phyloP scores from a whole-genome alignment of 2,888 invertebrate species.

The Eupithecia dodoneata region DNA sequence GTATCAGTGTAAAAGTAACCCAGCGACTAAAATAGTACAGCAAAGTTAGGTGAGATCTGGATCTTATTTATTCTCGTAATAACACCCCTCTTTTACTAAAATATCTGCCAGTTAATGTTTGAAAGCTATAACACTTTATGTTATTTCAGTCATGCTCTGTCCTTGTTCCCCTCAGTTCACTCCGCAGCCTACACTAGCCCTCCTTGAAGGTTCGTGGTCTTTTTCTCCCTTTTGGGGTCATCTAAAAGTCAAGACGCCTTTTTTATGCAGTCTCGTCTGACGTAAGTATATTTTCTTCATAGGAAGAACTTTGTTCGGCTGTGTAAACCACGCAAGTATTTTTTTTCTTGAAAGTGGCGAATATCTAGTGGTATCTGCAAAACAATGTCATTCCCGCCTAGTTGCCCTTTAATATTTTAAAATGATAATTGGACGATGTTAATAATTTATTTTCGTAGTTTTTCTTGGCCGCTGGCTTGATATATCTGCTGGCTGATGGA shows the following conservation, averaged over 20 bases:
- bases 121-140: neutral
- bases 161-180: neutral
- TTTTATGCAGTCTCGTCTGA: conserved; percentile 3
- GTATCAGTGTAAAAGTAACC: neutral
- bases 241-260: neutral
- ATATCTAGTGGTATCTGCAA: neutral
- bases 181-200: neutral
- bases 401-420: conserved; percentile 7
- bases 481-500: conserved; percentile 18
- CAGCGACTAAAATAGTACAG: neutral
- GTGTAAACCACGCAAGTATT: neutral
- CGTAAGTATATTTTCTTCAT: neutral
- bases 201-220: neutral
- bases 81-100: neutral
- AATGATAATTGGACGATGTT: conserved; percentile 3
- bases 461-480: conserved; percentile 4
- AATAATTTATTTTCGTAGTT: conserved; percentile 8
- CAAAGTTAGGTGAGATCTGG: neutral
- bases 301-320: neutral
- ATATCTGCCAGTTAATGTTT: neutral
- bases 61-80: neutral
- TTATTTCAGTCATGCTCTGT: neutral
- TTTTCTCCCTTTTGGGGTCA: neutral
- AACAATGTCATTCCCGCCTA: neutral
- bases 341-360: neutral